Conservation (phyloP, 2,888 invertebrate species). For the Prostheceraeus crozeri region DNA sequence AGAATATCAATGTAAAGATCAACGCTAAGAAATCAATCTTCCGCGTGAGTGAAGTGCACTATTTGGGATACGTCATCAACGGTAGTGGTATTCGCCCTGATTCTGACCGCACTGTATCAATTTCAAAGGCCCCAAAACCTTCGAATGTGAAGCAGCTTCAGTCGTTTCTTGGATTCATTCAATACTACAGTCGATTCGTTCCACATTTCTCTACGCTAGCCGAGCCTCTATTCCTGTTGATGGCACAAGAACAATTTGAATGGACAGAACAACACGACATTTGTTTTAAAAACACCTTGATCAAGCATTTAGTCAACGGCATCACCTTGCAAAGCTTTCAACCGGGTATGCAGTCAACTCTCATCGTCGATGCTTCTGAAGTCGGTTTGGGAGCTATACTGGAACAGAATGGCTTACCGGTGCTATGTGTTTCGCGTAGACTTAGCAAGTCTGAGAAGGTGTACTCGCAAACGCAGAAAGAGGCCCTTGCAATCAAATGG, state of each 20-base stretch:
- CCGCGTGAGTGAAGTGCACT: neutral
- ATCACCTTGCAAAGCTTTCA: conserved; percentile 9
- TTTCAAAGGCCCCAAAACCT: conserved; percentile 12
- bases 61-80: neutral
- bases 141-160: neutral
- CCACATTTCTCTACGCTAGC: conserved; percentile 7
- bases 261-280: neutral
- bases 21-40: conserved; percentile 1
- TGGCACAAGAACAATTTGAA: neutral
- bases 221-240: conserved; percentile 18
- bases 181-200: conserved; percentile 24
- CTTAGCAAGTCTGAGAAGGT: conserved; percentile 5
- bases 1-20: conserved; percentile 17
- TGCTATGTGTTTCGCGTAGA: conserved; percentile 1
- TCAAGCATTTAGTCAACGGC: conserved; percentile 2
- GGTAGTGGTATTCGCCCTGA: conserved; percentile 5
- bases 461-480: conserved; percentile 17
- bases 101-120: neutral
- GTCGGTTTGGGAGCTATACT: conserved; percentile 7
- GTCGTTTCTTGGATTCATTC: neutral
- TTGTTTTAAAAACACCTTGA: conserved; percentile 1
- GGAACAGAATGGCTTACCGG: conserved; percentile 23
- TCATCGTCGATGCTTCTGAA: conserved; percentile 16
- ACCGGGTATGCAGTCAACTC: conserved; percentile 6
- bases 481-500: conserved; percentile 24